These are phyloP conservation scores for Pimpla rufipes DNA, from an alignment of 2,888 invertebrate species.

Conservation along the genomic window DNA sequence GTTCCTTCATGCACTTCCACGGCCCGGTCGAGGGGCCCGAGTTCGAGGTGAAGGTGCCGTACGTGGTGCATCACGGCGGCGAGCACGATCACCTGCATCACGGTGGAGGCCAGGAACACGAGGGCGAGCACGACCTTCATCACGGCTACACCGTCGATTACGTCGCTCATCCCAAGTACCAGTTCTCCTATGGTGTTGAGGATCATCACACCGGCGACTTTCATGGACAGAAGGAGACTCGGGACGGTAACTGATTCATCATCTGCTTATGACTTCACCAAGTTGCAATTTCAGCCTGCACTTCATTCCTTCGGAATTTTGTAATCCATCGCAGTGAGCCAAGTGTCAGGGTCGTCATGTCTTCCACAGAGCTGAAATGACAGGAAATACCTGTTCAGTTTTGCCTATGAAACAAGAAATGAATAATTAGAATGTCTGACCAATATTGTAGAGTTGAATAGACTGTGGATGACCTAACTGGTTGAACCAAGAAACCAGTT, in stretches of 20 bases:
- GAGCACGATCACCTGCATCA: slow-evolving; percentile 65
- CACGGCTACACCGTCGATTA: slow-evolving; percentile 79
- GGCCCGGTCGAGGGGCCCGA: slow-evolving; percentile 83
- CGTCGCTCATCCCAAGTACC: slow-evolving; percentile 82
- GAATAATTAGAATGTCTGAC: no score
- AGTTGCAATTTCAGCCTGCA: no score
- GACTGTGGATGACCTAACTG: no score
- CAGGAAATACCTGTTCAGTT: no score
- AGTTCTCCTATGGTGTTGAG: slow-evolving; percentile 82
- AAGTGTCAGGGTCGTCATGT: no score
- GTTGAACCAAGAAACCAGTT: no score
- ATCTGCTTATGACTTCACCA: no score
- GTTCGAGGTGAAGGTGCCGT: slow-evolving; percentile 82
- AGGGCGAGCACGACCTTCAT: slow-evolving; percentile 71
- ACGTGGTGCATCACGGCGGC: slow-evolving; percentile 74
- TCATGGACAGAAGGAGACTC: slow-evolving; percentile 84
- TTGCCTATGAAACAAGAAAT: no score
- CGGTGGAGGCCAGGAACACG: slow-evolving; percentile 68
- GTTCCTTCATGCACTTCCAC: slow-evolving; percentile 82
- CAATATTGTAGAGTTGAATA: no score
- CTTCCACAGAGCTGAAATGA: no score
- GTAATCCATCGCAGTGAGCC: no score
- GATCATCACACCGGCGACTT: slow-evolving; percentile 84
- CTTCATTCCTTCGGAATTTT: no score
- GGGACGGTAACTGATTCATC: slow-evolving; percentile 80